Base-by-base conservation (phyloP, 2,888 invertebrate genomes). In the Nomada fabriciana region DNA sequence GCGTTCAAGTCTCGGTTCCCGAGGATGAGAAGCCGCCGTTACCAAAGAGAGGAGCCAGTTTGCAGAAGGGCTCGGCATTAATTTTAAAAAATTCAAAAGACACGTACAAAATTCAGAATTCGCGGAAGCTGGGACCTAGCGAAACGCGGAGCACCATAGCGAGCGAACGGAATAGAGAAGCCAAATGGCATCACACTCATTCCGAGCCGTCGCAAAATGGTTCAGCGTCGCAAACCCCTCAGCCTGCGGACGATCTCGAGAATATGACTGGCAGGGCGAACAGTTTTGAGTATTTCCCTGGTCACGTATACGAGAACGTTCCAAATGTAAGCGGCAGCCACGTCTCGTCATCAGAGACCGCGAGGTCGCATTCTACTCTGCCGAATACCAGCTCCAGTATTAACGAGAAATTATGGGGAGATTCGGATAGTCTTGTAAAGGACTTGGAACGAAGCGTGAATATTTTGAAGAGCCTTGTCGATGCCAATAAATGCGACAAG, bases 391-490 rank as follows among this genome's bases (percentile, higher is more conserved):
- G 92, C 43, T 93, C 94, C 36, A 92, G 92, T 70, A 88, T 94
- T 5, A 93, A 94, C 72, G 94, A 93, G 70, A 94, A 94, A 78
- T 85, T 94, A 0, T 94, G 94, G 94, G 94, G 93, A 0, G 90
- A 93, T 11, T 93, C 94, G n/a, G 92, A 93, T 63, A 94, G 91
- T 52, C 93, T 96, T 60, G 94, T 95, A 3, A 95, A 94, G 81
- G 96, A 96, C 89, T 93, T 97, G 79, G 95, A 96, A 88, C 95
- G 95, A 84, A 95, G 95, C 83, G 94, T 97, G 43, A 94, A 95
- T 69, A 91, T 96, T 63, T 90, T 97, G 3, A 95, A 95, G 89
- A 94, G 94, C 71, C 94, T 96, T 55, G 93, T 96, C 20, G 95
- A 95, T 82, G 95, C 95, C 43, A 95, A 95, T 83, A 95, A 95